Base-by-base conservation (phyloP, 64 coral and sea anemone genomes). In the Stichodactyla mertensii region DNA sequence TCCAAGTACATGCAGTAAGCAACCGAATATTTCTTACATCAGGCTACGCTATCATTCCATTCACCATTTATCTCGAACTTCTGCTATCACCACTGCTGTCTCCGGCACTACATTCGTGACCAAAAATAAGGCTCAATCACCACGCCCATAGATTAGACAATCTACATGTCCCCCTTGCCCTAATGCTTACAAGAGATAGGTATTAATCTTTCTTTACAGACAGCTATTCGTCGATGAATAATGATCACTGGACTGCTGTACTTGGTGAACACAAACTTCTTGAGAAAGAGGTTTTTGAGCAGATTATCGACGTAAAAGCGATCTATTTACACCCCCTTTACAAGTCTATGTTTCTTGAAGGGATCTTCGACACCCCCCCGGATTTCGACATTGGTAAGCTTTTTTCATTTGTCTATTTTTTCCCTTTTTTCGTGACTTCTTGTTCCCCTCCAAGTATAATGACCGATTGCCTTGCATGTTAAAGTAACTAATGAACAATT, bases 311-410 rank as follows among this genome's bases (percentile, higher is more conserved):
- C 54, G 84, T 95, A 13, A 61, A 64, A 36, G 79, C 57, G 5
- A 92, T 95, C 56, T 64, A 82, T 24, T 83, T 95, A 45, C 93
- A 95, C 77, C 83, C 89, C 1, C 79, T 80, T 15, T 95, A 95
- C 83, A 95, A 92, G 23, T 95, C 93, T 15, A 95, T 95, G 93
- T 95, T 92, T 28, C 61, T 95, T 22, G 93, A 95, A 79, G 93
- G 93, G 23, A 95, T 95, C 51, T 83, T 59, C 5, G 93, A 92
- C 55, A 95, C 93, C 10, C 93, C 93, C 27, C 93, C 93, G 6
- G 93, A 95, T 70, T 92, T 89, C 83, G 93, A 95, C 51, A 82
- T 95, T 15, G 93, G 93, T 95, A 45, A 86, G 89, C 12, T 31
- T 10, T 31, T 31, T 26, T 31, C 11, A 66, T 5, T 66, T 66